Evolutionary conservation across 2,797 vertebrate genomes (phyloP).

Genomic region (Micromesistius poutassou): DNA sequence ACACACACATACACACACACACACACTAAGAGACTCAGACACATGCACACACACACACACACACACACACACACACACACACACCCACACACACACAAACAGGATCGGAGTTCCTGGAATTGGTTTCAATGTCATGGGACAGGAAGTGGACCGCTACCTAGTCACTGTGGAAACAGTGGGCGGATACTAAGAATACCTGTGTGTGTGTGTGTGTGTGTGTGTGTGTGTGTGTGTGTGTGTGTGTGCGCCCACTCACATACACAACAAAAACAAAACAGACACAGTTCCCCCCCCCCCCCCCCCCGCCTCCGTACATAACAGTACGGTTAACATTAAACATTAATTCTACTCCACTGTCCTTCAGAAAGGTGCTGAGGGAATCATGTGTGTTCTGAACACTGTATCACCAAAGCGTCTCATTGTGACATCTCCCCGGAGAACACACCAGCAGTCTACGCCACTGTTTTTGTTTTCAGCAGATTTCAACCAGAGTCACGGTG

Average conservation of each 20-base stretch:
- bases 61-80: background rate
- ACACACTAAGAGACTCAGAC: too few relatives aligned
- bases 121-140: background rate
- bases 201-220: constrained; percentile 16
- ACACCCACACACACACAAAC: background rate
- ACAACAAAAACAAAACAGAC: constrained; percentile 5
- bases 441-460: background rate
- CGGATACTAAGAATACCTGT: background rate
- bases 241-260: background rate
- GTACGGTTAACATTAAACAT: background rate
- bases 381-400: background rate
- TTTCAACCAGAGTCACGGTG: constrained; percentile 53
- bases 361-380: background rate
- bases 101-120: background rate
- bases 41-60: background rate
- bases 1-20: background rate
- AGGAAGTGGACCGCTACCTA: background rate
- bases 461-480: constrained; percentile 34
- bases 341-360: background rate
- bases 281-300: constrained; percentile 12
- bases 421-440: background rate
- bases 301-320: background rate
- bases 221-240: constrained; percentile 3
- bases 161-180: background rate
- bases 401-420: background rate